These are phyloP conservation scores for Erpornis zantholeuca DNA, from an alignment of 2,113 vertebrate genomes.

Conservation along the genomic window DNA sequence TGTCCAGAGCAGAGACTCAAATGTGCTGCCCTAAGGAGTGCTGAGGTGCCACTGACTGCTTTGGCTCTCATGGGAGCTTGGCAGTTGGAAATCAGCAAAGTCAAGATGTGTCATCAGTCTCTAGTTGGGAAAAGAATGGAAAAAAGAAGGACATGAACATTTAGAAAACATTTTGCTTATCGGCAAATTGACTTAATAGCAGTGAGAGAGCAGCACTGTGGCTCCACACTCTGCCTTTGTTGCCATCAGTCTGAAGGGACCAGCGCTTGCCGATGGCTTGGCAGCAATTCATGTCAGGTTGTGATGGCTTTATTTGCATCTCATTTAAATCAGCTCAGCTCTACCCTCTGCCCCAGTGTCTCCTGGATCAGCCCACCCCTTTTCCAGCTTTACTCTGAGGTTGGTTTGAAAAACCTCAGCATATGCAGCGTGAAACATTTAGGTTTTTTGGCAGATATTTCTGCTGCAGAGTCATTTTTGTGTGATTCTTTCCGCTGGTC, in stretches of 20 bases:
- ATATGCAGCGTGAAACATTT: background rate
- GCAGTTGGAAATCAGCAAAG: background rate
- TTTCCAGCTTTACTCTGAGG: background rate
- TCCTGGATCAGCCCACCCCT: background rate
- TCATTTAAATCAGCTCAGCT: background rate
- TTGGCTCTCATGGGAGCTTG: background rate
- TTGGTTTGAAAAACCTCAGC: background rate
- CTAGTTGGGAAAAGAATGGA: background rate
- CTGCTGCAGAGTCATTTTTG: background rate
- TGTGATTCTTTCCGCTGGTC: background rate
- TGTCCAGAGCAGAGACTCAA: background rate
- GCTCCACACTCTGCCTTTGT: background rate
- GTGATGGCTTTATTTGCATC: background rate
- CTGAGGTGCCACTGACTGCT: background rate
- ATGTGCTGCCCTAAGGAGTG: background rate
- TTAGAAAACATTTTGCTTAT: background rate
- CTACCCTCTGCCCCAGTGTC: background rate
- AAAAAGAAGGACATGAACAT: background rate
- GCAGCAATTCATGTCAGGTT: background rate
- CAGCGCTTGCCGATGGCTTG: background rate
- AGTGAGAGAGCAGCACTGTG: background rate
- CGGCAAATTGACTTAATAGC: background rate
- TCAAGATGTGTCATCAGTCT: background rate
- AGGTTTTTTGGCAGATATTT: rapidly evolving
- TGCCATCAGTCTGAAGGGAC: background rate